Percentiles rank a stretch among this genome's conserved stretches.
Conservation (phyloP, 1,140 invertebrate species). For the Lepidurus couesii region DNA sequence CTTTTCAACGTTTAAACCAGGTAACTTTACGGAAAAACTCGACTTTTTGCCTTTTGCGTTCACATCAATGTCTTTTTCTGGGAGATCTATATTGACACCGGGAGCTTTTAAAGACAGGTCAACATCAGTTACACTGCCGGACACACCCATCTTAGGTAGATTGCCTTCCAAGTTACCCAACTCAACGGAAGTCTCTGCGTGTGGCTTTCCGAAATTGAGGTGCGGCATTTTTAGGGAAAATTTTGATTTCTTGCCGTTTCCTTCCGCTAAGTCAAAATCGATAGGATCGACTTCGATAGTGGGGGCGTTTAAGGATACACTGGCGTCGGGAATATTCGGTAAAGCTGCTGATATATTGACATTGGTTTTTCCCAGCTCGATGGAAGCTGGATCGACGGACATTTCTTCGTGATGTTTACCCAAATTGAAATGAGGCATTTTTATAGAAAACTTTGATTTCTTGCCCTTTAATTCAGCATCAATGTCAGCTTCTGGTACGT, state of each 20-base stretch:
- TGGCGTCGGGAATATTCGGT: not conserved
- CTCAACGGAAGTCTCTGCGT: not conserved
- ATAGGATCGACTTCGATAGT: not conserved
- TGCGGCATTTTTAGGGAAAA: not conserved
- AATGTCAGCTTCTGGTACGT: not conserved
- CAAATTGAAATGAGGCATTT: not conserved
- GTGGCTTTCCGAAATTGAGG: not conserved
- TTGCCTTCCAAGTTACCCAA: not conserved
- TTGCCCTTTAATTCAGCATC: not conserved
- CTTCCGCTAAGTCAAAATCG: not conserved
- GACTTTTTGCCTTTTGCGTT: not conserved
- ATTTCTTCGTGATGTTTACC: not conserved
- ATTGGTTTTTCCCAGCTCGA: not conserved
- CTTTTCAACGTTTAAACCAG: constrained; percentile 20
- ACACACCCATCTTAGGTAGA: not conserved
- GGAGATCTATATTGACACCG: not conserved
- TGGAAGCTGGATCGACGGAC: too few relatives aligned
- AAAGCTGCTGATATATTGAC: not conserved
- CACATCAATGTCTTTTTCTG: not conserved
- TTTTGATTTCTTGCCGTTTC: not conserved
- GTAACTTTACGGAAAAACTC: not conserved
- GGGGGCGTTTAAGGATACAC: not conserved
- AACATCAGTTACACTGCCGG: not conserved
- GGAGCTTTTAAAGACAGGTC: constrained; percentile 24
- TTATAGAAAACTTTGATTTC: not conserved